Conservation (phyloP, 2,888 invertebrate species). For the Ochlodes sylvanus region DNA sequence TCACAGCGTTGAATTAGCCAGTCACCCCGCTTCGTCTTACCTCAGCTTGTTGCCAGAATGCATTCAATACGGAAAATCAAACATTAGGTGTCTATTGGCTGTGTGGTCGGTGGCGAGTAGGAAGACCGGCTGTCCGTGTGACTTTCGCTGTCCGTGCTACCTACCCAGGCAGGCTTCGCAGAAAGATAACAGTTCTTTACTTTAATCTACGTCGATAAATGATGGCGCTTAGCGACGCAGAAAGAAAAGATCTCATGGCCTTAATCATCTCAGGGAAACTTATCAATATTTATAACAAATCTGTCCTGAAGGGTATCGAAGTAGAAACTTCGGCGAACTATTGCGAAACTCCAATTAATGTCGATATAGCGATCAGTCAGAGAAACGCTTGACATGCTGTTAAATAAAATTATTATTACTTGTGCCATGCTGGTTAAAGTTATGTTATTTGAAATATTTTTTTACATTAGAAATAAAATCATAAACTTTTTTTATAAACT, state of each 20-base stretch:
- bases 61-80: no score
- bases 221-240: background rate
- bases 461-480: background rate
- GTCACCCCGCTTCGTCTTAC: no score
- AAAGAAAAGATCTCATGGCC: background rate
- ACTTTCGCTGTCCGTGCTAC: no score
- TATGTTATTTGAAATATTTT: background rate
- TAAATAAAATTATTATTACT: conserved; percentile 4
- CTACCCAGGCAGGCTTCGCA: no score
- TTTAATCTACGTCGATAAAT: background rate
- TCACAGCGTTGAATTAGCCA: no score
- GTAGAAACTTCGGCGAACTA: conserved; percentile 23
- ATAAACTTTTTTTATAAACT: no score
- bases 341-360: conserved; percentile 27
- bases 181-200: background rate
- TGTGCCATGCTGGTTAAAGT: background rate
- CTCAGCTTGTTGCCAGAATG: no score
- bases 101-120: no score
- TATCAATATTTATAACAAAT: conserved; percentile 31
- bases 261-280: conserved; percentile 17
- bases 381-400: conserved; percentile 1
- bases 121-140: no score
- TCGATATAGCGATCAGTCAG: conserved; percentile 14
- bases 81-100: no score
- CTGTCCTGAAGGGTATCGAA: conserved; percentile 3